Evolutionary conservation across 2,797 vertebrate species (phyloP), one percentile per base, ranked within the genome.

Genomic region (Catamblyrhynchus diadema): DNA sequence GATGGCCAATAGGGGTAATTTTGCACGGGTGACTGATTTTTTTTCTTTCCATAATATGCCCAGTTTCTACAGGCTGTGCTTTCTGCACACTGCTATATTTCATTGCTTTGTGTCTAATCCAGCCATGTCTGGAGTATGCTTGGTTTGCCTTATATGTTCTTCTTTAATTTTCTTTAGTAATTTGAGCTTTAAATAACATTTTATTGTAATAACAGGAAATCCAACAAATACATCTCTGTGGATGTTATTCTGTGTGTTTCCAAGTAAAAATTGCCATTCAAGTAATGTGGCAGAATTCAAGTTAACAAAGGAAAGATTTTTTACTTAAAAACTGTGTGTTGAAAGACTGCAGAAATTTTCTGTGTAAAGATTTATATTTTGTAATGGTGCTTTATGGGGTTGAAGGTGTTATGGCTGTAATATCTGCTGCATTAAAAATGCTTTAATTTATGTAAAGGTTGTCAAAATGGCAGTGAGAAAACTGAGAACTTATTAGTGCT

Each of bases 1-100:
- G 94, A 96, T 97, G 96, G 95, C 87, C 90, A 78, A 9, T 27
- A 79, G 88, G 83, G 67, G 28, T 93, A 92, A 91, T 97, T 97
- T 97, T 89, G 72, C 94, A 94, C 0, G 70, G 73, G 72, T 79
- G 95, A 82, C 94, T 81, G 70, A 75, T 25, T 65, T 83, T 57
- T 88, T 94, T 93, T 82, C 95, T 95, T 85, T 71, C 81, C 60
- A 60, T 96, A 81, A 88, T 42, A 28, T 88, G 56, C 56, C 69
- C 25, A 15, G 37, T 85, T 95, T 80, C 72, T 57, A 71, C 85
- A 81, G 45, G 88, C 91, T 89, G 82, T 88, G 81, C 77, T 95
- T 75, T 74, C 70, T 72, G 23, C 39, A 47, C 39, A 13, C 35
- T 47, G 69, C 74, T 64, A 0, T 81, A 78, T 95, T 94, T 86